Evolutionary conservation across 2,888 invertebrate genomes (phyloP), one percentile per base, ranked within the genome.

Genomic region (Cheilosia vernalis): DNA sequence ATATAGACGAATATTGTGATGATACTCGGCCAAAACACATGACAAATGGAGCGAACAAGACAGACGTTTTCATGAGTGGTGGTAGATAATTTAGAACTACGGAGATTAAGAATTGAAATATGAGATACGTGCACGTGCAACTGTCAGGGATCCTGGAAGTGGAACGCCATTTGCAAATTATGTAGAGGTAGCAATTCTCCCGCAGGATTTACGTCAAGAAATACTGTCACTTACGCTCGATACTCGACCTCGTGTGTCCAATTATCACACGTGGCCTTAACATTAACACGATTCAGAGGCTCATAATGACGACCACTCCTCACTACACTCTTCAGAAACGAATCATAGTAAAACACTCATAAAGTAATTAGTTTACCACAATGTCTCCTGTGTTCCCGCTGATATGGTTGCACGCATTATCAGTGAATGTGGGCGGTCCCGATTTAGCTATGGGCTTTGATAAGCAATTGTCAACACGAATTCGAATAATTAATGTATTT

Each of bases 381-480:
- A 53, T 63, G 15, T 1, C n/a, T 47, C 17, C 37, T 63, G 21
- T 61, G 64, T 64, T 37, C 56, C 56, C 47, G 74, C 44, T 37
- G 55, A 64, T 64, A 56, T 56, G 64, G 74, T 64, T 47, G 56
- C 74, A 37, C 64, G 64, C 56, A 56, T 56, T 74, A 49, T 55
- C 74, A 64, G 74, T 47, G 56, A 49, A 40, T 15, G 40, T 47
- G 64, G 74, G 74, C 13, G 64, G 73, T 53, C 42, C 60, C 40
- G 40, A 33, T 61, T 40, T 51, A 69, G 51, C 37, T 61, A 69
- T 47, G 37, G 61, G 7, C 61, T 69, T 69, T 69, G 77, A 77
- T 77, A 61, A 61, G 44, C 67, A 61, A 61, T 69, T 77, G 67
- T 55, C 37, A 21, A 47, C 77, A 77, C 77, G 77, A 55, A 77